Conservation (phyloP, 2,113 vertebrate genomes). For the Phyllostomus hastatus region DNA sequence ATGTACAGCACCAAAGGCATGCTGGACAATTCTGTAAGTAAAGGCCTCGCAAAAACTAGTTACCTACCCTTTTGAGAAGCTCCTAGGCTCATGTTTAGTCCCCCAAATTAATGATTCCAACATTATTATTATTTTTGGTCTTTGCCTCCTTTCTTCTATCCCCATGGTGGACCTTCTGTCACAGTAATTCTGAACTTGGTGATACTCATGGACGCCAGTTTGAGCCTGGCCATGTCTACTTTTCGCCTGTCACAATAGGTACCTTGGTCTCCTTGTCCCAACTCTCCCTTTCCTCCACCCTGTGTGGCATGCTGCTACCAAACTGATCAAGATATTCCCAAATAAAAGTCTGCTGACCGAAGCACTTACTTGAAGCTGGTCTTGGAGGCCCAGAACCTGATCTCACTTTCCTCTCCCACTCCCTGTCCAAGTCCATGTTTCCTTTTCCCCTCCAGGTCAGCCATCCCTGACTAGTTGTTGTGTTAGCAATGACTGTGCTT, state of each 20-base stretch:
- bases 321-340: not conserved
- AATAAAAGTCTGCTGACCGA: not conserved
- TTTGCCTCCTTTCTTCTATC: not conserved
- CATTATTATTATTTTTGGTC: not conserved
- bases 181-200: not conserved
- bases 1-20: not conserved
- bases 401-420: not conserved
- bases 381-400: not conserved
- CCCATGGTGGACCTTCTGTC: not conserved
- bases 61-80: not conserved
- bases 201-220: not conserved
- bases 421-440: not conserved
- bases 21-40: not conserved
- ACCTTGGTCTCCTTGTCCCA: not conserved
- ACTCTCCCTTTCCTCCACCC: not conserved
- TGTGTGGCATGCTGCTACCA: not conserved
- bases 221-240: not conserved
- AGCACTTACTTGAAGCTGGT: not conserved
- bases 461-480: not conserved
- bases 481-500: not conserved
- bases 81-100: not conserved
- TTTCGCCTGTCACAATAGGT: not conserved
- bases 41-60: not conserved
- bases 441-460: not conserved
- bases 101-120: not conserved